Base-by-base conservation (phyloP, 2,888 invertebrate genomes). In the Gasteruption jaculator region DNA sequence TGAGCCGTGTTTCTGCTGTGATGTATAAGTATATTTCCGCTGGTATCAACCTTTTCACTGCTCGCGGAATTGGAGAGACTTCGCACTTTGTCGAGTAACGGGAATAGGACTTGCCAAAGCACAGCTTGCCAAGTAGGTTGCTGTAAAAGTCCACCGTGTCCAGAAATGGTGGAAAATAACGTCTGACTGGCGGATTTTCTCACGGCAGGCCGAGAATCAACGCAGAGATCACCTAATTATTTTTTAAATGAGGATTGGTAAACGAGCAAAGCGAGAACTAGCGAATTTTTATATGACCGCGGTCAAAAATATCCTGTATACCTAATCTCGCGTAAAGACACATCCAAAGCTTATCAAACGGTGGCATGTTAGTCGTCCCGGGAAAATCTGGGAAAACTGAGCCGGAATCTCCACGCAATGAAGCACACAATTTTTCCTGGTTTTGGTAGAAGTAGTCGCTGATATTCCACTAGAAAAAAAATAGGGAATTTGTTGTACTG, bases 1-100 rank as follows among this genome's bases (percentile, higher is more conserved):
- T 95, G 94, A 33, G 96, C 96, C 0, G 99, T 99, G 71, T 99
- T 97, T 43, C 99, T 79, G 1, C 96, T 92, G 73, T 99, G 99
- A 72, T 99, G 99, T 58, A 99, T 96, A 4, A 97, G 77, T 53
- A 97, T 93, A 64, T 93, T 94, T 43, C 87, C 91, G 30, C 91
- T 91, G 0, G 90, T 86, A 62, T 92, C 91, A 33, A 92, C 91
- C 65, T 88, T 89, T 59, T 84, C 84, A 11, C 77, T 83, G 52
- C 83, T 84, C 0, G 84, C 84, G 20, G 82, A 81, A 54, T 79
- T 82, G 0, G 84, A 83, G 29, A 83, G 75, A 52, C 76, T 80
- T 57, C 89, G 80, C 1, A 99, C 97, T 77, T 91, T 87, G 60
- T 95, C 94, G 45, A 97, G 72, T 61, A 97, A 78, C 1, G 96